Percentiles rank a stretch among this genome's conserved stretches.
phyloP scores from a whole-genome alignment of 92 coral and sea anemone species.

The Palythoa grandiflora region DNA sequence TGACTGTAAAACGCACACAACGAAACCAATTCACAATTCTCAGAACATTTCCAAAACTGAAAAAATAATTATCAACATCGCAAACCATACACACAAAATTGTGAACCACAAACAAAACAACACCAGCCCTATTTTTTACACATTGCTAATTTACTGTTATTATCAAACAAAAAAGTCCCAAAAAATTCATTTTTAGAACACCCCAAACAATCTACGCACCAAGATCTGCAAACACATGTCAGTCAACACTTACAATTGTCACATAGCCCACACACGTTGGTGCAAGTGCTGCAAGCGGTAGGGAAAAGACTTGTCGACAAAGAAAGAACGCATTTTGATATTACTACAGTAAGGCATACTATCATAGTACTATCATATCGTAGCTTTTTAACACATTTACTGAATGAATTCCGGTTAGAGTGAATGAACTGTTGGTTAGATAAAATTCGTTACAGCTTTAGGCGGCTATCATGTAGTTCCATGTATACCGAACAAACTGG shows the following conservation, averaged over 20 bases:
- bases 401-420: conserved; percentile 35
- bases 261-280: not conserved
- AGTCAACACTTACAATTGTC: not conserved
- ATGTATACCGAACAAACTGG: conserved; percentile 24
- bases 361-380: conserved; percentile 15
- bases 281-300: too few species aligned
- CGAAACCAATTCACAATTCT: too few species aligned
- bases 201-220: too few species aligned
- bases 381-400: conserved; percentile 18
- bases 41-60: too few species aligned
- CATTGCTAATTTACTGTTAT: too few species aligned
- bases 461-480: conserved; percentile 1
- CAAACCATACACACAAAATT: too few species aligned
- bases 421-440: conserved; percentile 43
- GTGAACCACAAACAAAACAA: too few species aligned
- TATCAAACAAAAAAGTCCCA: not conserved
- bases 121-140: too few species aligned
- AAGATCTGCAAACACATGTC: not conserved
- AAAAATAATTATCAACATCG: too few species aligned
- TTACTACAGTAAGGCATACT: conserved; percentile 15
- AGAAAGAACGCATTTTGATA: not conserved
- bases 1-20: too few species aligned
- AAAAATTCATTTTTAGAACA: not conserved
- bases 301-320: not conserved
- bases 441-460: conserved; percentile 51